phyloP scores from a whole-genome alignment of 2,113 vertebrate genomes.

The Amphiprion ocellaris region DNA sequence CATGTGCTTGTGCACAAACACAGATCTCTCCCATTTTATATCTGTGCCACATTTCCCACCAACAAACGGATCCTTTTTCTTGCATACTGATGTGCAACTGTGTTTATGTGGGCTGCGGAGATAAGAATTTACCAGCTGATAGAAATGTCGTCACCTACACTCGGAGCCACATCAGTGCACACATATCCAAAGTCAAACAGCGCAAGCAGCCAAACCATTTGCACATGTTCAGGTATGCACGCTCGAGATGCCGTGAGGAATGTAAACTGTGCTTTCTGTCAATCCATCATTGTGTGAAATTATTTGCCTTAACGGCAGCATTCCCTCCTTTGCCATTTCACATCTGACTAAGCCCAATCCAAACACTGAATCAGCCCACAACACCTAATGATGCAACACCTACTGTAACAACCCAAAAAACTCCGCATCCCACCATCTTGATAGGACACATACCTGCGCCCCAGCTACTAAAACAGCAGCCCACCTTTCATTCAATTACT shows the following conservation, averaged over 20 bases:
- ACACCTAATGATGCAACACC: constrained; percentile 68
- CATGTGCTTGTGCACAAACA: constrained; percentile 24
- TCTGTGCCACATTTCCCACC: constrained; percentile 39
- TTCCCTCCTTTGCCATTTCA: constrained; percentile 60
- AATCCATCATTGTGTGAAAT: constrained; percentile 69
- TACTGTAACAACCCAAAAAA: constrained; percentile 58
- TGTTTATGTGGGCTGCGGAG: constrained; percentile 60
- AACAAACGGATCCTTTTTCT: constrained; percentile 35
- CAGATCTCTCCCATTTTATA: constrained; percentile 45
- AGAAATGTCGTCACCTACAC: constrained; percentile 61
- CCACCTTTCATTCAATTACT: constrained; percentile 75
- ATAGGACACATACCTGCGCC: constrained; percentile 65
- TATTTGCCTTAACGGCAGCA: constrained; percentile 30
- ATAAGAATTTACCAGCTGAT: constrained; percentile 68
- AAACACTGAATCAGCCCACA: constrained; percentile 51
- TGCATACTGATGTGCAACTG: constrained; percentile 73
- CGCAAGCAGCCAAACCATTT: constrained; percentile 37
- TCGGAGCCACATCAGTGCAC: constrained; percentile 48
- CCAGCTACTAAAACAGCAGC: constrained; percentile 72
- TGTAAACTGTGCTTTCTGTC: constrained; percentile 48
- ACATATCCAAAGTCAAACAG: constrained; percentile 57
- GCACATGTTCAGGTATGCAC: constrained; percentile 17
- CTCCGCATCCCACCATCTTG: constrained; percentile 46
- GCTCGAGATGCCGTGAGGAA: constrained; percentile 14
- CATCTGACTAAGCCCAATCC: constrained; percentile 59